Base-by-base conservation (phyloP, 2,797 vertebrate species). In the Bradypodion ventrale region DNA sequence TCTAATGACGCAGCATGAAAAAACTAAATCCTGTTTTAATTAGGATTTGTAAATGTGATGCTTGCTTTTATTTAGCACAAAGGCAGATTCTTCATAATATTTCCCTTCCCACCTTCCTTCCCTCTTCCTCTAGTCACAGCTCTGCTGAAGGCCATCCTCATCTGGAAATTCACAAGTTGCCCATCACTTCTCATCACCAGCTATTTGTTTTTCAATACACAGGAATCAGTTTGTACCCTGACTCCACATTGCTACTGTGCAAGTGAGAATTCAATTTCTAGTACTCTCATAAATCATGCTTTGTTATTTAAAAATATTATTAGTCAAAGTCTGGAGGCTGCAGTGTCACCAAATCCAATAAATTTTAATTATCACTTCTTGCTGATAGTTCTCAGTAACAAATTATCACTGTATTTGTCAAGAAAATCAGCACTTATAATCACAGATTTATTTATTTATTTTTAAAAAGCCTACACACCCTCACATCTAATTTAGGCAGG, bases 281-380 rank as follows among this genome's bases (percentile, higher is more conserved):
- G 37, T 77, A 60, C 29, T 35, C 1, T 77, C 37, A 59, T 66
- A 66, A 32, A 81, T 83, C 8, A 59, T 79, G 85, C 32, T 75
- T 27, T 78, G 90, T 94, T 91, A 87, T 88, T 85, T 86, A 80
- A 76, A 92, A 93, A 91, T 89, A 78, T 65, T 92, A 87, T 92
- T 92, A 90, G 56, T 80, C 73, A 87, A 88, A 69, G 73, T 77
- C 59, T 78, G 72, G 23, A 80, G 44, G 78, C 49, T 83, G 87
- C 35, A 83, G 44, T 83, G 56, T 83, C 84, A 89, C 84, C 75
- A 92, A 91, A 94, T 90, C 79, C 78, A 88, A 4, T 35, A 62
- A 13, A 93, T 70, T 90, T 91, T 90, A 94, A 94, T 93, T 89
- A 92, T 72, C 60, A 82, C 63, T 87, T 89, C 74, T 91, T 89